These are phyloP conservation scores for Silurus meridionalis DNA, from an alignment of 2,113 vertebrate genomes.

Conservation along the genomic window DNA sequence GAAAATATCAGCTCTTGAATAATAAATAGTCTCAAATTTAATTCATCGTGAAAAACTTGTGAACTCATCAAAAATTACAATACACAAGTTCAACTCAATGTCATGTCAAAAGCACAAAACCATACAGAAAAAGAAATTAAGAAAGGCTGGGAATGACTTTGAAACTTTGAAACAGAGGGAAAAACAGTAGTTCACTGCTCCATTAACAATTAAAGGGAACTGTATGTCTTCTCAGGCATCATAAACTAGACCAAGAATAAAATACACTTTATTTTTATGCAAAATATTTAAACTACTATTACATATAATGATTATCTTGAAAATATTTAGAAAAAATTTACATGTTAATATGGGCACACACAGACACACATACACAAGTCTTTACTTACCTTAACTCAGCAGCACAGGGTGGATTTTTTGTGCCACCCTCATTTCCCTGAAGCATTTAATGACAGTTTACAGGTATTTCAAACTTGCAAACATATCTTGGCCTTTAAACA, in stretches of 20 bases:
- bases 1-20: conserved; percentile 11
- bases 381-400: conserved; percentile 59
- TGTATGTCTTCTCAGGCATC: background rate
- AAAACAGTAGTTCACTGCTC: conserved; percentile 10
- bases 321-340: background rate
- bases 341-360: conserved; percentile 34
- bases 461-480: conserved; percentile 71
- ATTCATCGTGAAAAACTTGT: background rate
- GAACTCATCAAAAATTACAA: background rate
- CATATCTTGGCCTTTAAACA: conserved; percentile 72
- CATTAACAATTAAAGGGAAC: background rate
- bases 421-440: conserved; percentile 65
- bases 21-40: conserved; percentile 10
- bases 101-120: background rate
- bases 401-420: conserved; percentile 58
- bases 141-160: background rate
- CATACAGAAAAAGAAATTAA: background rate
- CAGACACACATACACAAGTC: conserved; percentile 53
- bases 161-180: background rate
- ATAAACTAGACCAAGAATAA: background rate
- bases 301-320: background rate
- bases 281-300: background rate
- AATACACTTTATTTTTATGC: conserved; percentile 13
- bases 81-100: background rate
- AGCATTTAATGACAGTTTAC: conserved; percentile 76